These are phyloP conservation scores for Schizopygopsis malacanthus DNA, from an alignment of 2,797 vertebrate species.

Conservation along the genomic window DNA sequence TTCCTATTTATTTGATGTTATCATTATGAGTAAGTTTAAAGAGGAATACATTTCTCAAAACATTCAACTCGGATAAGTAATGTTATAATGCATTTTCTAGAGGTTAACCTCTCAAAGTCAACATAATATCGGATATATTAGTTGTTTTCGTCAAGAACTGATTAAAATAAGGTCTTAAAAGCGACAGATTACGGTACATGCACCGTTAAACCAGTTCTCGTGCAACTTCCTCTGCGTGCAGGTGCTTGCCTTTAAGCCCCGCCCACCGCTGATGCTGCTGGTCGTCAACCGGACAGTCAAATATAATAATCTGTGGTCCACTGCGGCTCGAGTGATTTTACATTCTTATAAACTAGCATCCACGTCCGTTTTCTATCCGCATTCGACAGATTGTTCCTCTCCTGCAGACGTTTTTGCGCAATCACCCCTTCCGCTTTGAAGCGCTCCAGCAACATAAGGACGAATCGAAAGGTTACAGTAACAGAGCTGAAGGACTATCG, in stretches of 20 bases:
- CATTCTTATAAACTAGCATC: background rate
- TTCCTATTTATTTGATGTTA: background rate
- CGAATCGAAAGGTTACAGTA: slow-evolving; percentile 59
- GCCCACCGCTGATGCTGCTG: slow-evolving; percentile 57
- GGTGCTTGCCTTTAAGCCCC: slow-evolving; percentile 56
- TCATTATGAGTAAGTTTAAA: background rate
- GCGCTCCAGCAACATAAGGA: slow-evolving; percentile 46
- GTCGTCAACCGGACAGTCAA: slow-evolving; percentile 43
- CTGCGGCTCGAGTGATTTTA: slow-evolving; percentile 16
- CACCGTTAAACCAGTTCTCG: slow-evolving; percentile 20
- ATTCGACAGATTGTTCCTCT: background rate
- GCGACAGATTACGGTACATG: background rate
- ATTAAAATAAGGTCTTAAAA: background rate
- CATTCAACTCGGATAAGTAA: background rate
- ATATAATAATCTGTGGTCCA: slow-evolving; percentile 43
- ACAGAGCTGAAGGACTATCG: slow-evolving; percentile 41
- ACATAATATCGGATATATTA: background rate
- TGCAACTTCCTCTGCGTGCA: slow-evolving; percentile 51
- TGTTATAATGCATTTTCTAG: background rate
- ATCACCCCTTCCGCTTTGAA: slow-evolving; percentile 30
- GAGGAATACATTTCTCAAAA: background rate
- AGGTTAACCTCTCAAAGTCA: too few species aligned
- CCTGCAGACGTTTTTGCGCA: background rate
- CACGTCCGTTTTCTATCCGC: background rate
- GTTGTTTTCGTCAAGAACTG: background rate